These are phyloP conservation scores for Apodemus agrarius DNA, from an alignment of 2,797 vertebrate genomes.

Conservation along the genomic window DNA sequence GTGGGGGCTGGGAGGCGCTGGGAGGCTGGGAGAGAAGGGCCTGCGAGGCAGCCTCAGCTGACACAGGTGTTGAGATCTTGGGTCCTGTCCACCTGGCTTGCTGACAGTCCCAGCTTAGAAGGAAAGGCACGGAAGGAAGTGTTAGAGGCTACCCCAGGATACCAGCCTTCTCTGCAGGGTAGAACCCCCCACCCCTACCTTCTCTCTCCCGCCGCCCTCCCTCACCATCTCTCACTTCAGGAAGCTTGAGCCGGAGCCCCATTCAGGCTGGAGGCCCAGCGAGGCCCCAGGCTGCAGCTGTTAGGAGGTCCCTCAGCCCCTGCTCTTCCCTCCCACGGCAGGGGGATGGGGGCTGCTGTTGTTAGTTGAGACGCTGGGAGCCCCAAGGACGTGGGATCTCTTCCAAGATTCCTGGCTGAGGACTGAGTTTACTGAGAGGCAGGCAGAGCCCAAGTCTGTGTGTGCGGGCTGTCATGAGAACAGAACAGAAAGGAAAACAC, in stretches of 20 bases:
- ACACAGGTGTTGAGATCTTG: background rate
- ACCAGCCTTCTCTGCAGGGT: background rate
- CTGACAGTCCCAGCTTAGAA: background rate
- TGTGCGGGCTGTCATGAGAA: background rate
- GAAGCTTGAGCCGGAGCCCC: background rate
- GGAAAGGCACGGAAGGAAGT: background rate
- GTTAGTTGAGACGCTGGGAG: background rate
- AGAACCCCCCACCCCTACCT: background rate
- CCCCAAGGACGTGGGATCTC: background rate
- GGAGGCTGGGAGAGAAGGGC: background rate
- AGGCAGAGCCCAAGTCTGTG: accelerated
- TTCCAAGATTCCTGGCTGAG: background rate
- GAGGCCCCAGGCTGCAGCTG: background rate
- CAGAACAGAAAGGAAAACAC: background rate
- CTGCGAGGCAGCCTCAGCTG: background rate
- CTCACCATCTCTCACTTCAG: background rate
- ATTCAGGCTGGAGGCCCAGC: background rate
- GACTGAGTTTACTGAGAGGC: background rate
- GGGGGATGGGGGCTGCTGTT: background rate
- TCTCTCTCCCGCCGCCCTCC: too few relatives aligned
- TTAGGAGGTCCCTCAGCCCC: accelerated
- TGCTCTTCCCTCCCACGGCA: background rate
- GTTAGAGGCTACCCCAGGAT: too few relatives aligned
- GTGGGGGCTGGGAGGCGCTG: background rate
- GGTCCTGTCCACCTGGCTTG: background rate